phyloP scores from a whole-genome alignment of 2,113 vertebrate genomes.

The Gambusia holbrooki region DNA sequence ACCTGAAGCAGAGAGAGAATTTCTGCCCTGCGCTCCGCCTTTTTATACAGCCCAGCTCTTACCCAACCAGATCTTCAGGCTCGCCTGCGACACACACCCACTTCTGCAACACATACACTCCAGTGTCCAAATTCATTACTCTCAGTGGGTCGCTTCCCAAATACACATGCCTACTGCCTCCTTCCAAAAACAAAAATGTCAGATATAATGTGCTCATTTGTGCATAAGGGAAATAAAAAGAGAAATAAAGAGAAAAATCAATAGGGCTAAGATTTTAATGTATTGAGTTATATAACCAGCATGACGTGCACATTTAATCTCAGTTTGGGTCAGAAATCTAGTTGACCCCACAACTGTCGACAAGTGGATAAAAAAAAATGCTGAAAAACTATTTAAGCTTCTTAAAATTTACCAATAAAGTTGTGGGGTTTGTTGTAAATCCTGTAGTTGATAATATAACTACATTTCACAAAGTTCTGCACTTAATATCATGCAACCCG shows the following conservation, averaged over 20 bases:
- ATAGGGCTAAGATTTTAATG: conserved; percentile 12
- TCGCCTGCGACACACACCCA: conserved; percentile 51
- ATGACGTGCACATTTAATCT: conserved; percentile 13
- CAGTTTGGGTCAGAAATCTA: conserved; percentile 15
- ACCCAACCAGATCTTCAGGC: conserved; percentile 69
- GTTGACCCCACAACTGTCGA: background rate
- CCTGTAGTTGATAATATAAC: conserved; percentile 31
- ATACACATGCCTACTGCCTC: conserved; percentile 30
- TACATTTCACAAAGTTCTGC: background rate
- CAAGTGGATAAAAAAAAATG: background rate
- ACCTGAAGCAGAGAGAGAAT: conserved; percentile 51
- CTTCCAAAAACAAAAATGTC: conserved; percentile 37
- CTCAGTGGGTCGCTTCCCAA: conserved; percentile 35
- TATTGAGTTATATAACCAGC: conserved; percentile 36
- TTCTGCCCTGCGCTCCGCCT: conserved; percentile 51
- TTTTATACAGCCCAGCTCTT: conserved; percentile 70
- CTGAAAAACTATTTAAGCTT: background rate
- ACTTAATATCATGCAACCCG: background rate
- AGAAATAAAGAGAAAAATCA: background rate
- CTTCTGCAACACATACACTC: conserved; percentile 38
- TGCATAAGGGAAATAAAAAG: conserved; percentile 1
- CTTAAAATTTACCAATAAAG: background rate
- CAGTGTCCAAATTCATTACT: conserved; percentile 75
- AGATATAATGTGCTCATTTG: conserved; percentile 36
- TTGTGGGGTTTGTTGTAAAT: background rate